phyloP scores from a whole-genome alignment of 2,888 invertebrate species.

The Mythimna loreyi region DNA sequence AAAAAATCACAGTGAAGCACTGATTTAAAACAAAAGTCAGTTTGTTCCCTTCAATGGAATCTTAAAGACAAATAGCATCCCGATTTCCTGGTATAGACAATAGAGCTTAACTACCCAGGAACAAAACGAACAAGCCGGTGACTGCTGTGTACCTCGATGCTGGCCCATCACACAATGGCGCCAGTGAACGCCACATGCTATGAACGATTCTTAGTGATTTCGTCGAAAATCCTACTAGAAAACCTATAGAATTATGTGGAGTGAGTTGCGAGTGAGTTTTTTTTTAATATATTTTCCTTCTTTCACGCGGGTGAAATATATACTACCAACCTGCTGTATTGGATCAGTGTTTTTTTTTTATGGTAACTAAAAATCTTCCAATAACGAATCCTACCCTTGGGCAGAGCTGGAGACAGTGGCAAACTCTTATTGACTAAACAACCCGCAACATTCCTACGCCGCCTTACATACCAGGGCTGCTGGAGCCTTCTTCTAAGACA shows the following conservation, averaged over 20 bases:
- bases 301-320: no score
- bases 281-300: no score
- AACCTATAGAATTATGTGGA: neutral
- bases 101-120: slow-evolving; percentile 3
- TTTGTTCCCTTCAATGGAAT: slow-evolving; percentile 12
- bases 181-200: slow-evolving; percentile 17
- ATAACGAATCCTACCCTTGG: no score
- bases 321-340: no score
- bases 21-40: neutral
- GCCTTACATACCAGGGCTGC: no score
- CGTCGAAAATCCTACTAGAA: slow-evolving; percentile 22
- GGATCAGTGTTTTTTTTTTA: no score
- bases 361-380: no score
- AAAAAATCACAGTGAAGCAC: no score
- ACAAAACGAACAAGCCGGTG: slow-evolving; percentile 27
- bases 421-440: no score
- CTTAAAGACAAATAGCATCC: slow-evolving; percentile 11
- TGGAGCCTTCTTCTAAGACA: no score
- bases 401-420: no score
- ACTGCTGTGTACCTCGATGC: slow-evolving; percentile 4
- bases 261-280: slow-evolving; percentile 12
- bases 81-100: slow-evolving; percentile 19
- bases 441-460: no score
- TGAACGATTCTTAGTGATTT: slow-evolving; percentile 46
- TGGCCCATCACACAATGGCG: slow-evolving; percentile 36